A percentile compares a stretch with the other conserved stretches of the same genome.
Evolutionary conservation across 2,797 vertebrate species (phyloP).

Genomic region (Phrynocephalus forsythii): DNA sequence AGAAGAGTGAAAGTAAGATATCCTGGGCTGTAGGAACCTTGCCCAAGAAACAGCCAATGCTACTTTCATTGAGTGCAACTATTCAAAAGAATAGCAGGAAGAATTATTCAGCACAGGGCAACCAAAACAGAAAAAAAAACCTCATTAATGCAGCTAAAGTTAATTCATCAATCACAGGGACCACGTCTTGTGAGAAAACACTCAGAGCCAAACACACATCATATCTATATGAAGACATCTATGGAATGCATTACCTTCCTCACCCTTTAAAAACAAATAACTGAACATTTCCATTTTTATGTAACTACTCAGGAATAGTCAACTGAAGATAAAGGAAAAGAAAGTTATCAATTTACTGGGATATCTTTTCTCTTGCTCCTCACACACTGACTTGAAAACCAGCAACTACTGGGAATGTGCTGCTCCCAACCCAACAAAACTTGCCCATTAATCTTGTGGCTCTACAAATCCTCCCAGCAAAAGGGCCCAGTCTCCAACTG

Average conservation of each 20-base stretch:
- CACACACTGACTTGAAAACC: background rate
- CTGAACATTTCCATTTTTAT: constrained; percentile 48
- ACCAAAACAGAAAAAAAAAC: constrained; percentile 6
- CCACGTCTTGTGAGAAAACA: constrained; percentile 21
- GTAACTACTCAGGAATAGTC: background rate
- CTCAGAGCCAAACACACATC: constrained; percentile 44
- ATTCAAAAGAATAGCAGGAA: constrained; percentile 22
- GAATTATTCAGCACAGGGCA: background rate
- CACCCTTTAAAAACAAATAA: constrained; percentile 48
- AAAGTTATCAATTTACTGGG: no score
- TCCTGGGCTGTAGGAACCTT: constrained; percentile 38
- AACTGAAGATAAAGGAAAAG: background rate
- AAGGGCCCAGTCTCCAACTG: background rate
- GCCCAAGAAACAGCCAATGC: background rate
- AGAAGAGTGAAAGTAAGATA: constrained; percentile 42
- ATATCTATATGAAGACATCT: constrained; percentile 44
- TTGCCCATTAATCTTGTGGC: background rate
- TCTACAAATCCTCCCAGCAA: background rate
- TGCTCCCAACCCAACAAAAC: background rate
- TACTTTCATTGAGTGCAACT: constrained; percentile 33
- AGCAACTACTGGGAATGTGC: background rate
- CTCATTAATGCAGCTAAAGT: background rate
- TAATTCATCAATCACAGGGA: constrained; percentile 8
- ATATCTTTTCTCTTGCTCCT: background rate
- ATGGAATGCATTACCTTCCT: constrained; percentile 32